Conservation (phyloP, 2,888 invertebrate species). For the Pachymerium ferrugineum region DNA sequence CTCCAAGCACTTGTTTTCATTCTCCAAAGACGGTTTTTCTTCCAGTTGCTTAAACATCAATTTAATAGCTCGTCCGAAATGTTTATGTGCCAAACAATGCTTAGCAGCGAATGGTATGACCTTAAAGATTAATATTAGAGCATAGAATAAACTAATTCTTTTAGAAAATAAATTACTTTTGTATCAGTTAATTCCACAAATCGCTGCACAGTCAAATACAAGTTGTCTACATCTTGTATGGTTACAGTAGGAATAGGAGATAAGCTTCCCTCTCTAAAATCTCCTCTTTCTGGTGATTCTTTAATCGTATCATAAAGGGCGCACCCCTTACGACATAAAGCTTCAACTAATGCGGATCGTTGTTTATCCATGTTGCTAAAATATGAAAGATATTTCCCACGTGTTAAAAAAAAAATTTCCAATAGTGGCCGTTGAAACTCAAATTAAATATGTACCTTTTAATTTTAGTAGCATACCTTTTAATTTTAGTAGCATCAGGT, state of each 20-base stretch:
- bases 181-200: conserved; percentile 71
- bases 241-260: conserved; percentile 41
- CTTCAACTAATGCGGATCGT: conserved; percentile 71
- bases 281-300: conserved; percentile 33
- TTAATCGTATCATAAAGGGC: conserved; percentile 60
- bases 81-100: conserved; percentile 71
- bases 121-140: conserved; percentile 46
- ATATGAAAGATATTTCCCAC: too few species aligned
- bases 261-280: conserved; percentile 45
- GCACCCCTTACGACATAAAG: conserved; percentile 67
- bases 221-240: conserved; percentile 57
- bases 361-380: conserved; percentile 75
- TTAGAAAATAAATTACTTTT: conserved; percentile 55
- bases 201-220: conserved; percentile 67
- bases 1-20: conserved; percentile 51
- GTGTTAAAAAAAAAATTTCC: too few species aligned
- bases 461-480: conserved; percentile 64
- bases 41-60: conserved; percentile 69
- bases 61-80: conserved; percentile 76
- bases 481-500: conserved; percentile 73
- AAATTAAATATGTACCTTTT: too few species aligned
- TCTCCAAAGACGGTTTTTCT: conserved; percentile 69
- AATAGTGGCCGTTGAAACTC: too few species aligned
- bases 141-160: neutral
- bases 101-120: conserved; percentile 62